These are phyloP conservation scores for Axis porcinus DNA, from an alignment of 2,113 vertebrate species.

Conservation along the genomic window DNA sequence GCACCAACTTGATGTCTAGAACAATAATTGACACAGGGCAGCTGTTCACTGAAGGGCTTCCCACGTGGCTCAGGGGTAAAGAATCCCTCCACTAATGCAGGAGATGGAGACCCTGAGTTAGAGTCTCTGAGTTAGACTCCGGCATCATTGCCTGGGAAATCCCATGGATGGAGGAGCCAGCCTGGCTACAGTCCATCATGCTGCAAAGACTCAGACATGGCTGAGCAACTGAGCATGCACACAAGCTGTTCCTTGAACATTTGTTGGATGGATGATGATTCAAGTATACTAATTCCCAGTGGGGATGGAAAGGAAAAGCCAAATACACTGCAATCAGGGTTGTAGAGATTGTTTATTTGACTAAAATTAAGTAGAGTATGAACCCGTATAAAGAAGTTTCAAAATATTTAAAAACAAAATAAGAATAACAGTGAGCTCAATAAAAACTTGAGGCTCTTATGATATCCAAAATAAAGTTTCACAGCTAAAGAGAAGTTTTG, in stretches of 20 bases:
- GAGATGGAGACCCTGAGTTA: not conserved
- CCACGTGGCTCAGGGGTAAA: not conserved
- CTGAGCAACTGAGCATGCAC: not conserved
- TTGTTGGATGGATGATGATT: not conserved
- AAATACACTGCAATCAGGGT: not conserved
- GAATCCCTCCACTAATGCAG: not conserved
- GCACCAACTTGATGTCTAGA: not conserved
- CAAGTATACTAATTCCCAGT: not conserved
- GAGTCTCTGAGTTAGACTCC: not conserved
- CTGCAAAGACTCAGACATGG: not conserved
- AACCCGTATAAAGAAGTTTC: not conserved
- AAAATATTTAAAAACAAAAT: not conserved
- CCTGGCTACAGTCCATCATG: not conserved
- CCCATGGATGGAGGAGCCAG: not conserved
- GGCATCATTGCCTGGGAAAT: not conserved
- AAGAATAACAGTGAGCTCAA: not conserved
- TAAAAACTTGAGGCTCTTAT: not conserved
- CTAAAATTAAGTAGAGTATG: not conserved
- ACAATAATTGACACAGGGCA: not conserved
- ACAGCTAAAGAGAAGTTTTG: not conserved
- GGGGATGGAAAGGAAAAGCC: not conserved
- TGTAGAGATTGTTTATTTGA: not conserved
- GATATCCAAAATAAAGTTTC: not conserved
- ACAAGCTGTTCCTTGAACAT: not conserved
- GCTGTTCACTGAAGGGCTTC: not conserved